phyloP scores from a whole-genome alignment of 2,888 invertebrate species.

The Drosophila stalkeri region DNA sequence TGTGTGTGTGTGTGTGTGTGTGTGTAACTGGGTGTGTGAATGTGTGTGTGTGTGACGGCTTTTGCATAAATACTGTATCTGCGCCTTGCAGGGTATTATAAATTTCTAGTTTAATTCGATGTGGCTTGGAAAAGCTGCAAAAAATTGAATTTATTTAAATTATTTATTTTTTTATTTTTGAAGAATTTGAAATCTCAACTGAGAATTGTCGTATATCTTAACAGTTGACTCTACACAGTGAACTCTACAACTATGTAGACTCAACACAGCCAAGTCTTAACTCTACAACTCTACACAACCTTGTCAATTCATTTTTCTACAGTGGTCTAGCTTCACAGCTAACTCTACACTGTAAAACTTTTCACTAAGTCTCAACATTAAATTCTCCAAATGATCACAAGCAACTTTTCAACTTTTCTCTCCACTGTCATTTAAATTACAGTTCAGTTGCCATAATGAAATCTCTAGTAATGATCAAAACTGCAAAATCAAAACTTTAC shows the following conservation, averaged over 20 bases:
- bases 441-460: no score
- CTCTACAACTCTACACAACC: no score
- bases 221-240: not conserved
- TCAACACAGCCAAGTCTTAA: no score
- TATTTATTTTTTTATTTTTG: not conserved
- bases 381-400: no score
- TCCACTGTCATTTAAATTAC: no score
- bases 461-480: no score
- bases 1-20: slow-evolving; percentile 2
- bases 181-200: not conserved
- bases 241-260: not conserved
- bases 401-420: no score
- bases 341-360: no score
- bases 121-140: not conserved
- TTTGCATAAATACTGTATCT: slow-evolving; percentile 9
- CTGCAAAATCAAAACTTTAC: no score
- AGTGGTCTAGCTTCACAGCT: no score
- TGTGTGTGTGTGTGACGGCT: slow-evolving; percentile 2
- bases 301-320: no score
- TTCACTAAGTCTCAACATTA: no score
- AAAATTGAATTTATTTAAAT: not conserved
- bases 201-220: not conserved
- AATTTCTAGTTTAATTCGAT: slow-evolving; percentile 4
- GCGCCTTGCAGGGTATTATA: slow-evolving; percentile 17
- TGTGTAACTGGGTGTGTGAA: slow-evolving; percentile 19